Evolutionary conservation across 2,797 vertebrate species (phyloP).

Genomic region (Darevskia mixta): DNA sequence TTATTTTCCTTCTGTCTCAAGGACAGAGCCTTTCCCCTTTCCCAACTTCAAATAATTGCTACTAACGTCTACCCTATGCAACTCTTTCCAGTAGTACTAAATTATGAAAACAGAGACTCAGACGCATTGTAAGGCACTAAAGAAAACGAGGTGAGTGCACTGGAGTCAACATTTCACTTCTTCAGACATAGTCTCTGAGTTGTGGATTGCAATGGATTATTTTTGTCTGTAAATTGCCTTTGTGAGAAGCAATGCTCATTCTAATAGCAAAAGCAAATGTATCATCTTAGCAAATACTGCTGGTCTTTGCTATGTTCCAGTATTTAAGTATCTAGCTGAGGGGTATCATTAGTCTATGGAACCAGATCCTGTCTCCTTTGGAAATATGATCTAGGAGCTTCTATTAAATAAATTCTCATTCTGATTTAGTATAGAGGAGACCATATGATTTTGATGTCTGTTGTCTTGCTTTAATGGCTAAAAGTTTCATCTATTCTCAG

Average conservation of each 20-base stretch:
- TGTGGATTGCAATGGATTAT: slow-evolving; percentile 3
- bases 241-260: background rate
- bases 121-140: background rate
- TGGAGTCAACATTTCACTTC: slow-evolving; percentile 13
- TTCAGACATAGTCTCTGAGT: background rate
- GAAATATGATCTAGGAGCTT: background rate
- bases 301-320: background rate
- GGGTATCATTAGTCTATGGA: background rate
- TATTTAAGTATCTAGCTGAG: background rate
- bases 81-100: slow-evolving; percentile 40
- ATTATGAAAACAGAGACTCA: slow-evolving; percentile 33
- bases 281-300: background rate
- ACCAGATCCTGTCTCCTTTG: background rate
- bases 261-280: background rate
- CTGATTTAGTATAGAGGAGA: background rate
- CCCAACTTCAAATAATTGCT: slow-evolving; percentile 14
- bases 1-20: slow-evolving; percentile 10
- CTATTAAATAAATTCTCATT: background rate
- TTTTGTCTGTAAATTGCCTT: slow-evolving; percentile 10
- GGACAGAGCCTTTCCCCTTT: slow-evolving; percentile 9
- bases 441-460: background rate
- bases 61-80: slow-evolving; percentile 31
- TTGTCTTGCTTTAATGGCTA: background rate
- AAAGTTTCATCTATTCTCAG: background rate
- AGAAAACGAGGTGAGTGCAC: background rate